Base-by-base conservation (phyloP, 2,113 vertebrate genomes). In the Azemiops feae region DNA sequence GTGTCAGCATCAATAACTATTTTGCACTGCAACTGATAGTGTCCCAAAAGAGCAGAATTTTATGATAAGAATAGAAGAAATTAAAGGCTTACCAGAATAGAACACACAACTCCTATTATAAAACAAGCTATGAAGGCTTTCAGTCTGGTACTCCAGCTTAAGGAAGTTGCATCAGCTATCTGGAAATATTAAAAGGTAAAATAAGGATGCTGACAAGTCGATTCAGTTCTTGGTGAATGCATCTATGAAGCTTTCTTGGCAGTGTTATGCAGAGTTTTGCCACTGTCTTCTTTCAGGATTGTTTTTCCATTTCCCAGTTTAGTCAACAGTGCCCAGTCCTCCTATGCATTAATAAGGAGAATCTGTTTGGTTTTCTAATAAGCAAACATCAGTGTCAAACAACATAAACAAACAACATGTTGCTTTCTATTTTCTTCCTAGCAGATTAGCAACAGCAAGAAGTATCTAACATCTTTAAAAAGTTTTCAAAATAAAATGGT, bases 101-200 rank as follows among this genome's bases (percentile, higher is more conserved):
- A 98, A 95, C 96, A 98, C 58, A 98, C 58, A 90, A 97, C 97
- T 23, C 97, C 98, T 43, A 95, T 2, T 0, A 91, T 97, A 92
- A 98, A 98, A 81, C 97, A 98, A 0, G 96, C 97, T 1, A 97
- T 1, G 92, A 98, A 98, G 47, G 96, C 97, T 93, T 98, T 98
- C 87, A 98, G 92, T 16, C 98, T 96, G 81, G 97, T 98, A 11
- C 96, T 94, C 97, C 98, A 98, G 0, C 97, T 90, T 89, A 98
- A 53, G 0, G 97, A 95, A 18, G 96, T 96, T 0, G 96, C 60
- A 8, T 98, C 97, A 1, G 97, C 90, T 23, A 96, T 96, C 98
- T 98, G 85, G 25, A 96, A 95, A 60, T 8, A 39, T 43, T 43
- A 57, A 47, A 22, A 16, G 27, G 34, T 39, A 81, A 81, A 81